These are phyloP conservation scores for Globodera rostochiensis DNA, from an alignment of 1,140 invertebrate genomes.

Conservation along the genomic window DNA sequence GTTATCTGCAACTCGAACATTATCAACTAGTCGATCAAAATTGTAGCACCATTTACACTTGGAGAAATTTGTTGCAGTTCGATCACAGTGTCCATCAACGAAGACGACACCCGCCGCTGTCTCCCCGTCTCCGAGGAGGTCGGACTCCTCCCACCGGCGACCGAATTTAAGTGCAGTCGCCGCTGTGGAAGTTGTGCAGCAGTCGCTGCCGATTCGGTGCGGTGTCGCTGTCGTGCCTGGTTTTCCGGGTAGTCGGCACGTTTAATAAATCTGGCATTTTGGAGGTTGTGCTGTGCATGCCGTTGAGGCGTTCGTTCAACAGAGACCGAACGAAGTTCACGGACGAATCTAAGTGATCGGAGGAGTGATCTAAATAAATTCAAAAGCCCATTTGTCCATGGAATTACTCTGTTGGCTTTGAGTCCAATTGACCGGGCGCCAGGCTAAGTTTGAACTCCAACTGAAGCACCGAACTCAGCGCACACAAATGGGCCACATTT, in stretches of 20 bases:
- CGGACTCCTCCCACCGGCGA: slow-evolving; percentile 1
- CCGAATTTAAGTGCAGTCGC: slow-evolving; percentile 10
- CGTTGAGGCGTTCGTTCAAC: not conserved
- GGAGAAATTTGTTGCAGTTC: slow-evolving; percentile 13
- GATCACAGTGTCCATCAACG: slow-evolving; percentile 31
- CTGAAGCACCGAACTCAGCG: not conserved
- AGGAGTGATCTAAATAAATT: not conserved
- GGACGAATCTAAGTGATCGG: not conserved
- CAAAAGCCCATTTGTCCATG: not conserved
- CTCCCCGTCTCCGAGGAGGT: not conserved
- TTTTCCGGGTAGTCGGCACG: slow-evolving; percentile 28
- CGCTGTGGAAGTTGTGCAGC: slow-evolving; percentile 13
- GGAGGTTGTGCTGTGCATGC: not conserved
- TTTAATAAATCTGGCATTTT: slow-evolving; percentile 21
- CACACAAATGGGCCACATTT: not conserved
- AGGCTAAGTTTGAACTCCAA: not conserved
- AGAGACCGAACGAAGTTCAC: not conserved
- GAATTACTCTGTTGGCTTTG: not conserved
- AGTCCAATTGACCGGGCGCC: not conserved
- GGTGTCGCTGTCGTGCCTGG: slow-evolving; percentile 29
- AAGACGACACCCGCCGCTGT: slow-evolving; percentile 21
- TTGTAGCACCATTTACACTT: too few species aligned
- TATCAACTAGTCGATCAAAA: too few species aligned
- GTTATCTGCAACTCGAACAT: too few species aligned
- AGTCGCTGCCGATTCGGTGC: slow-evolving; percentile 30